Base-by-base conservation (phyloP, 2,888 invertebrate genomes). In the Phaedon cochleariae region DNA sequence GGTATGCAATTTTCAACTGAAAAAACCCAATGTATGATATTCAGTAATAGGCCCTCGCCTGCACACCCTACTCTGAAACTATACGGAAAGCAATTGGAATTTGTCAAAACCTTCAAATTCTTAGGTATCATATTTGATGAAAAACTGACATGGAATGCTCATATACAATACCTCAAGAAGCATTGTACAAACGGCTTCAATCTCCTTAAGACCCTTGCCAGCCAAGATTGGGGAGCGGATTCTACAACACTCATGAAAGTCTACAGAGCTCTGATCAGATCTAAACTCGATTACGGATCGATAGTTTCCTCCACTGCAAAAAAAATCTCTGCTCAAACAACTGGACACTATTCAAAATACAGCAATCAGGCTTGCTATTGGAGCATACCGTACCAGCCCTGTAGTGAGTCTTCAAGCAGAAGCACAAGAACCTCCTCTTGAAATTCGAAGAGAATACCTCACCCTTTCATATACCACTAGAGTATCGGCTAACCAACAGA, bases 101-200 rank as follows among this genome's bases (percentile, higher is more conserved):
- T 4, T 18, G 52, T 37, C 10, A 17, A 60, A 20, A 15, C 29
- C 17, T 20, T 60, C 1, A 52, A 21, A 2, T 60, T 52, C 37
- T 29, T 53, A n/a, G 60, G 60, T 21, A 10, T 60, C 12, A 34
- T 22, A 4, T 60, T 52, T 22, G 60, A 60, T 21, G 21, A 34
- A 18, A 52, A 46, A n/a, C 52, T 52, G 2, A 17, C 12, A 18
- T 59, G 59, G 59, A 31, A 59, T 18, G 9, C n/a, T n/a, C 37
- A 59, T 22, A 59, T 51, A 9, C 18, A 51, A 1, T 10, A 52
- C 2, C 18, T 60, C 20, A 51, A 37, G 31, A 15, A 22, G 17
- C 22, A 37, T 29, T 60, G 60, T 41, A 9, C n/a, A 2, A 15
- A 20, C 1, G 34, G 53, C 20, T 15, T 60, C 0, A 60, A 60